Percentiles rank a stretch among this genome's conserved stretches.
Evolutionary conservation across 2,888 invertebrate species (phyloP).

Genomic region (Xanthorhoe designata): DNA sequence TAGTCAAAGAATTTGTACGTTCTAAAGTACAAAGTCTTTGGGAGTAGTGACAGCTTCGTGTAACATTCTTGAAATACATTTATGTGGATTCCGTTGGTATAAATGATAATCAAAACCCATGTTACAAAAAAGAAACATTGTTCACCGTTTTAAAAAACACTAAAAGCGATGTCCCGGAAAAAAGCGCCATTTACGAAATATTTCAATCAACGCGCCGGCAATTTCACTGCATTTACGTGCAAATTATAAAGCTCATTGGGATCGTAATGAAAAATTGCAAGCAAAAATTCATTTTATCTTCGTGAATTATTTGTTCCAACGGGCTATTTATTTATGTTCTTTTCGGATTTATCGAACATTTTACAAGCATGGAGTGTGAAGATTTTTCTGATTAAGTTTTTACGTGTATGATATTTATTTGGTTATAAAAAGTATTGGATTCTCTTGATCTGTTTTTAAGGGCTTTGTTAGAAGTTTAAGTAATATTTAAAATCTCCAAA

Average conservation of each 20-base stretch:
- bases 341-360: conserved; percentile 12
- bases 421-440: neutral
- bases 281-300: conserved; percentile 36
- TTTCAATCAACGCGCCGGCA: conserved; percentile 51
- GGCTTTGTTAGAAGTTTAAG: neutral
- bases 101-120: too few species aligned
- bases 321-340: conserved; percentile 34
- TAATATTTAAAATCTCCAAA: neutral
- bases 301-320: conserved; percentile 42
- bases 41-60: too few species aligned
- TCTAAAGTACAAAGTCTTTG: too few species aligned
- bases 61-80: too few species aligned
- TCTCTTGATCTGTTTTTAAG: neutral
- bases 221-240: conserved; percentile 53
- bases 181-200: conserved; percentile 47
- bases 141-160: conserved; percentile 9
- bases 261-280: conserved; percentile 55
- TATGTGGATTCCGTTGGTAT: too few species aligned
- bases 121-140: neutral
- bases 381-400: neutral
- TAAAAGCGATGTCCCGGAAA: conserved; percentile 14
- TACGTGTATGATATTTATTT: neutral
- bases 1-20: too few species aligned
- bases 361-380: neutral
- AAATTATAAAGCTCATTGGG: conserved; percentile 51